phyloP scores from a whole-genome alignment of 2,113 vertebrate genomes.

The Scomber japonicus region DNA sequence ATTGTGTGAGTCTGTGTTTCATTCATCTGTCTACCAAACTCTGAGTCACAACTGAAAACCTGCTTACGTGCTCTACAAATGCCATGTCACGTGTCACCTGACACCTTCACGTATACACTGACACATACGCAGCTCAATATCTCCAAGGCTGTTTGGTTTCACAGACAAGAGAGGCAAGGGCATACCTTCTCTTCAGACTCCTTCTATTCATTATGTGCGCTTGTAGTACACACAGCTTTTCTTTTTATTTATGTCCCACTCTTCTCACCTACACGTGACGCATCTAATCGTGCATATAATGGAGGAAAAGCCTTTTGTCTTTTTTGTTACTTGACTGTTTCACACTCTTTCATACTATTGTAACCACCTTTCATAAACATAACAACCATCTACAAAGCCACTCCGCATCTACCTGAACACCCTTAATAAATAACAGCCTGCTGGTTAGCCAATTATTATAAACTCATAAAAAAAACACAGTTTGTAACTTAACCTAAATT shows the following conservation, averaged over 20 bases:
- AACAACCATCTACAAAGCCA: too few species aligned
- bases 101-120: conserved; percentile 7
- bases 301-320: background rate
- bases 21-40: conserved; percentile 24
- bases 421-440: too few species aligned
- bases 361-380: too few species aligned
- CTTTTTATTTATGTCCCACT: background rate
- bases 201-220: background rate
- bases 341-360: too few species aligned
- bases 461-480: too few species aligned
- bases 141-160: background rate
- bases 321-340: too few species aligned
- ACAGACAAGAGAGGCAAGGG: background rate
- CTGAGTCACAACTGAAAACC: conserved; percentile 44
- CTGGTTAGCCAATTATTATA: too few species aligned
- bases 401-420: too few species aligned
- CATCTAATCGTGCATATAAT: background rate
- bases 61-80: conserved; percentile 20
- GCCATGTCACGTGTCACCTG: conserved; percentile 45
- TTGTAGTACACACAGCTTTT: background rate
- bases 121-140: conserved; percentile 16
- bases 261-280: background rate
- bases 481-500: too few species aligned
- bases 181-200: background rate
- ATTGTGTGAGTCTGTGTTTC: conserved; percentile 32